phyloP scores from a whole-genome alignment of 1,140 invertebrate genomes.

The Wasmannia auropunctata region DNA sequence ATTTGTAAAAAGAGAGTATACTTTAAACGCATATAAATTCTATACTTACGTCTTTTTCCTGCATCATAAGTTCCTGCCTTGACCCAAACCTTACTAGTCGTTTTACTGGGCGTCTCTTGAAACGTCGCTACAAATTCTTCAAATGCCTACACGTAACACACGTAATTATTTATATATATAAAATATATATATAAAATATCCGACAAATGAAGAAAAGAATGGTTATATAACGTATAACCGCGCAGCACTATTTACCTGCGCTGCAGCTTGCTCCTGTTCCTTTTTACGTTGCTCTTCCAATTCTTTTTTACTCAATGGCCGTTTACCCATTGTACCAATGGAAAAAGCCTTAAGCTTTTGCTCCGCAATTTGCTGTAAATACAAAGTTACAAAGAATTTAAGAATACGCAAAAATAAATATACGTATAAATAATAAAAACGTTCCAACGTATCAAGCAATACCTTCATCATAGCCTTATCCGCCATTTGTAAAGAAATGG shows the following conservation, averaged over 20 bases:
- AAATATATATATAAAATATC: background rate
- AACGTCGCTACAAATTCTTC: constrained; percentile 99
- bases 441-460: constrained; percentile 46
- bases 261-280: constrained; percentile 94
- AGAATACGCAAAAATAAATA: constrained; percentile 9
- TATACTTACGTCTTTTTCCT: constrained; percentile 92
- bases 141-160: constrained; percentile 89
- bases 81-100: constrained; percentile 96
- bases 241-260: constrained; percentile 85
- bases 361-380: constrained; percentile 88
- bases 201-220: background rate
- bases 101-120: constrained; percentile 93
- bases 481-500: constrained; percentile 75
- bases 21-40: constrained; percentile 5
- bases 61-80: constrained; percentile 98
- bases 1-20: constrained; percentile 31
- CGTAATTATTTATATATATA: constrained; percentile 63
- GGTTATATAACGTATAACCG: too few species aligned
- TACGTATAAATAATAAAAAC: background rate
- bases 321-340: constrained; percentile 93
- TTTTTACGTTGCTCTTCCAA: constrained; percentile 95
- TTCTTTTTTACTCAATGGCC: constrained; percentile 93
- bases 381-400: background rate
- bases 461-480: constrained; percentile 84
- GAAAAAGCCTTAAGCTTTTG: constrained; percentile 93